These are phyloP conservation scores for Patella vulgata DNA, from an alignment of 1,140 invertebrate genomes.

Conservation along the genomic window DNA sequence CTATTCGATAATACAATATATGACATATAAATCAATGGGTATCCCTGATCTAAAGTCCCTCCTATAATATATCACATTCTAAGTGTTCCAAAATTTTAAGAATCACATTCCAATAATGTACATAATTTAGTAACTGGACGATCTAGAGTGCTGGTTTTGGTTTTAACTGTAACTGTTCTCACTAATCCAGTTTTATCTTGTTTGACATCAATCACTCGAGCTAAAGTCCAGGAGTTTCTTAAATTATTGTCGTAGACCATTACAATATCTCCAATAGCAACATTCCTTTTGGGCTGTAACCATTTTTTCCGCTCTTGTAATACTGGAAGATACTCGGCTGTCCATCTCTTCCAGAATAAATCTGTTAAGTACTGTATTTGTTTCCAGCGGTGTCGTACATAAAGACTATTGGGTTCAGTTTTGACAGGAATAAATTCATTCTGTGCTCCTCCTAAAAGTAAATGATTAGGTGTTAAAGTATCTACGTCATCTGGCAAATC, in stretches of 20 bases:
- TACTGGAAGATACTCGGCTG: slow-evolving; percentile 25
- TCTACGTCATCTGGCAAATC: too few relatives aligned
- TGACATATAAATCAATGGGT: too few relatives aligned
- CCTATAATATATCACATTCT: too few relatives aligned
- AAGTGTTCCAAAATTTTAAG: too few relatives aligned
- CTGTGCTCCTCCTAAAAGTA: slow-evolving; percentile 14
- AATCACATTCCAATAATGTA: too few relatives aligned
- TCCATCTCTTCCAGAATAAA: too few relatives aligned
- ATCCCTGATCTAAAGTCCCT: too few relatives aligned
- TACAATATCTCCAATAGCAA: slow-evolving; percentile 36
- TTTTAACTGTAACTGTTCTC: slow-evolving; percentile 21
- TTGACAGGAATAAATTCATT: too few relatives aligned
- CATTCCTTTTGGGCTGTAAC: slow-evolving; percentile 16
- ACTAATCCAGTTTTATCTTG: slow-evolving; percentile 11
- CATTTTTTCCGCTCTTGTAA: slow-evolving; percentile 35
- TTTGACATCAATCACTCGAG: slow-evolving; percentile 12
- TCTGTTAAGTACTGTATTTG: too few relatives aligned
- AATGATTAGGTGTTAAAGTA: slow-evolving; percentile 24
- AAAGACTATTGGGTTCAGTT: too few relatives aligned
- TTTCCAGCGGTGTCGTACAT: too few relatives aligned
- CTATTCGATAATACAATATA: too few relatives aligned
- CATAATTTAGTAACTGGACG: slow-evolving; percentile 32
- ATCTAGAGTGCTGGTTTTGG: background rate
- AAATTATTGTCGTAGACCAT: slow-evolving; percentile 31
- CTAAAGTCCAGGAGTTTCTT: slow-evolving; percentile 29